A percentile compares a stretch with the other conserved stretches of the same genome.
Evolutionary conservation across 2,113 vertebrate genomes (phyloP).

Genomic region (Corynorhinus townsendii): DNA sequence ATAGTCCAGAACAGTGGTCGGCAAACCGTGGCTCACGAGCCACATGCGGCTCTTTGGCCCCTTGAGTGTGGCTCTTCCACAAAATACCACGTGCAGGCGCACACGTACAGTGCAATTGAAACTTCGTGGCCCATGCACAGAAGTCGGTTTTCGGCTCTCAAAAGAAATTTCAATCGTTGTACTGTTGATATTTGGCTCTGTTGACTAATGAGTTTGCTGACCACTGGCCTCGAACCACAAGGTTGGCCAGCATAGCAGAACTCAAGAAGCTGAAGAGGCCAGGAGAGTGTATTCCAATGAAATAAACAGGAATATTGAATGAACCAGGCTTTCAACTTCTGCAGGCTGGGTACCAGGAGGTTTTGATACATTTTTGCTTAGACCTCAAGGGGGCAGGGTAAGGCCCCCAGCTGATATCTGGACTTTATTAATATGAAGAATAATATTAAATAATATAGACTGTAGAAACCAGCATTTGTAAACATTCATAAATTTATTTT

Average conservation of each 20-base stretch:
- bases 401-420: background rate
- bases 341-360: background rate
- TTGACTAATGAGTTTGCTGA: too few relatives aligned
- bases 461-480: background rate
- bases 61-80: too few relatives aligned
- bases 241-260: background rate
- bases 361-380: background rate
- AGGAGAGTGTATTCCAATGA: background rate
- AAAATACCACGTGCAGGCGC: too few relatives aligned
- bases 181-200: too few relatives aligned
- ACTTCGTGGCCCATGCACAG: too few relatives aligned
- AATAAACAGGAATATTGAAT: background rate
- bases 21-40: too few relatives aligned
- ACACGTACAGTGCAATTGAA: too few relatives aligned
- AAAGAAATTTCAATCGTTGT: too few relatives aligned
- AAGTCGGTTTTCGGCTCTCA: too few relatives aligned
- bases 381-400: background rate
- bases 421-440: background rate
- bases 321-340: background rate
- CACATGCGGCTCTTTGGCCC: too few relatives aligned
- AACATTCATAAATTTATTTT: background rate
- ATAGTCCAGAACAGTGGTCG: background rate
- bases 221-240: background rate
- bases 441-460: background rate
- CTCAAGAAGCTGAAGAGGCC: background rate